phyloP scores from a whole-genome alignment of 1,140 invertebrate genomes.

The Drosophila takahashii region DNA sequence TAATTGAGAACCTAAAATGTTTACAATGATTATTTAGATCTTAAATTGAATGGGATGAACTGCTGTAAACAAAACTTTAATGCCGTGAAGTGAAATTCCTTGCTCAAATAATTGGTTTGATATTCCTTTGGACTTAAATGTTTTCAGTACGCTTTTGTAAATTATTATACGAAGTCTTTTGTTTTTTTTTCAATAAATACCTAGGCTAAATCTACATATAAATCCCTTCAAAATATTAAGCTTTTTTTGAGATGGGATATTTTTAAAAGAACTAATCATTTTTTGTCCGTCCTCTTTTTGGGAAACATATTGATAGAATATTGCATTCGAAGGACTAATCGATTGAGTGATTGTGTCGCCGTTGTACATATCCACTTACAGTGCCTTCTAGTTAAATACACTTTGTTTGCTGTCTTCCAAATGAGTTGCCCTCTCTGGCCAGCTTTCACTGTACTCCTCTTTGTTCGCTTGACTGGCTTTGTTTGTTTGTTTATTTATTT shows the following conservation, averaged over 20 bases:
- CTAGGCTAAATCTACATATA: too few species aligned
- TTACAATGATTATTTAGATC: background rate
- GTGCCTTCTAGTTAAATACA: background rate
- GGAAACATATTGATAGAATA: background rate
- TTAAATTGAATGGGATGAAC: background rate
- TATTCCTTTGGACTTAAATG: too few species aligned
- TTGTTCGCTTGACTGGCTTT: conserved; percentile 46
- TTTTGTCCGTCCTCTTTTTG: too few species aligned
- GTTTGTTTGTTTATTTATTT: conserved; percentile 55
- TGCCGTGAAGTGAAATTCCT: background rate
- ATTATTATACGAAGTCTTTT: too few species aligned
- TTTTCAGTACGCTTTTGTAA: too few species aligned
- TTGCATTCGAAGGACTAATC: background rate
- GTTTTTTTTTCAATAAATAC: too few species aligned
- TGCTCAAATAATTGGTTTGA: background rate
- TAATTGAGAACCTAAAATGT: conserved; percentile 3
- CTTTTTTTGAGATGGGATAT: too few species aligned
- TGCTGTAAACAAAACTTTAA: too few species aligned
- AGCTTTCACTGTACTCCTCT: conserved; percentile 25
- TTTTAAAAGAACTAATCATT: too few species aligned
- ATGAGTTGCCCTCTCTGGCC: conserved; percentile 1
- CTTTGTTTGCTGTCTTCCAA: conserved; percentile 11
- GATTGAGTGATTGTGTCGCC: background rate
- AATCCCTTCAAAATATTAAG: too few species aligned
- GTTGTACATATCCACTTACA: background rate